Evolutionary conservation across 2,888 invertebrate genomes (phyloP), one percentile per base, ranked within the genome.

Genomic region (Brachynemurus nebulosus): DNA sequence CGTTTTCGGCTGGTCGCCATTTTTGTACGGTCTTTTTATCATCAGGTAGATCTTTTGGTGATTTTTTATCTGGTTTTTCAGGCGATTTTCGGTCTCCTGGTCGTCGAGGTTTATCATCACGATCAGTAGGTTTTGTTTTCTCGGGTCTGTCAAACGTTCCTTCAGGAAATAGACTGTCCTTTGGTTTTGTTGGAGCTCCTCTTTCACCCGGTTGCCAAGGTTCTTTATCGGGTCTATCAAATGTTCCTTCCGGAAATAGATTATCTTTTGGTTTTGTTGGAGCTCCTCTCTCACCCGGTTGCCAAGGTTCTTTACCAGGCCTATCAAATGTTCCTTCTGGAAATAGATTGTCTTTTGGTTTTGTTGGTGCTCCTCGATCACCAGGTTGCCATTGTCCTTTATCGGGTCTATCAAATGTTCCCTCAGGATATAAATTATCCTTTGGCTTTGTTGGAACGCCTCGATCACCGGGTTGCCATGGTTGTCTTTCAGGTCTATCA

Each of bases 251-350:
- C 0, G 71, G 68, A 45, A 57, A 63, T 1, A 76, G 54, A 52
- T 76, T 75, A 48, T 72, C 74, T 41, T 62, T 53, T 5, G 74
- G 76, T 36, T 61, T 67, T 19, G 57, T 65, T 25, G 64, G 64
- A 1, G 59, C 55, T 2, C 65, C 67, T 60, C 64, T 66, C 51
- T 64, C 56, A 1, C 61, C 60, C 23, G 62, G 64, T 8, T 57
- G 56, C 59, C 66, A 67, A 47, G 61, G 52, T 0, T 63, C 62
- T 2, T 60, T 61, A 21, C 61, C 60, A 17, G 21, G 67, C 58
- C 47, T 52, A 55, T 48, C 59, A 47, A 62, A 63, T 9, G 60
- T 59, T 9, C 58, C 61, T 52, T 67, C 68, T 0, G 70, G 70
- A 33, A 54, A 57, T 0, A 70, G 50, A 49, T 65, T 65, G 48